A percentile compares a stretch with the other conserved stretches of the same genome.
phyloP scores from a whole-genome alignment of 2,888 invertebrate species.

The Macrosoma leucophasiata region DNA sequence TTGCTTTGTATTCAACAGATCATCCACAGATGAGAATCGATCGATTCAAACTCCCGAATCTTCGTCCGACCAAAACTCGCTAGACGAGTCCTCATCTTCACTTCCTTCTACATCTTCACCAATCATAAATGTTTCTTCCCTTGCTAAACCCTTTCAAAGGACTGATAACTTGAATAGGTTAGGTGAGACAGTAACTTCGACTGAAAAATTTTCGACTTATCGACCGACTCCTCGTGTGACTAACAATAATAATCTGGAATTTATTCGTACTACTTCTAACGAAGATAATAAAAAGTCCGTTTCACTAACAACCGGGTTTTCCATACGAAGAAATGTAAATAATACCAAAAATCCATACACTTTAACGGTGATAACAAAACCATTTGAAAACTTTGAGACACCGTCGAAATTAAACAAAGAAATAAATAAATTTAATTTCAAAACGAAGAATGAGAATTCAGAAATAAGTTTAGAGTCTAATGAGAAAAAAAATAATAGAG shows the following conservation, averaged over 20 bases:
- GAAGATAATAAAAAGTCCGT: conserved; percentile 49
- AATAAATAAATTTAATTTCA: conserved; percentile 39
- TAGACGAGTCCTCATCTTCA: conserved; percentile 45
- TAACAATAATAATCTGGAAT: conserved; percentile 47
- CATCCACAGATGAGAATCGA: conserved; percentile 71
- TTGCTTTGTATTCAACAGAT: conserved; percentile 76
- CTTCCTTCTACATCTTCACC: conserved; percentile 41
- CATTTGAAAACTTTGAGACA: conserved; percentile 44
- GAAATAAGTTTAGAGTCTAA: conserved; percentile 24
- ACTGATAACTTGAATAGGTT: conserved; percentile 60
- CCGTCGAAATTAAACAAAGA: conserved; percentile 25
- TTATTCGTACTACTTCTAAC: conserved; percentile 38
- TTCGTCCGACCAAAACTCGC: conserved; percentile 61
- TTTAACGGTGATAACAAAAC: conserved; percentile 57
- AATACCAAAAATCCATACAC: conserved; percentile 63
- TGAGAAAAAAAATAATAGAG: conserved; percentile 26
- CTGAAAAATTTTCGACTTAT: conserved; percentile 44
- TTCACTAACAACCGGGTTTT: conserved; percentile 69
- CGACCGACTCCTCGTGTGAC: conserved; percentile 45
- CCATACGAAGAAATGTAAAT: conserved; percentile 57
- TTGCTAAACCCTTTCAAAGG: conserved; percentile 69
- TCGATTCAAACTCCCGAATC: conserved; percentile 48
- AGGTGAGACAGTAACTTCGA: conserved; percentile 48
- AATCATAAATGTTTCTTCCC: conserved; percentile 58
- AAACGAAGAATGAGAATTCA: conserved; percentile 35